Evolutionary conservation across 2,113 vertebrate species (phyloP).

Genomic region (Hydrolagus affinis): DNA sequence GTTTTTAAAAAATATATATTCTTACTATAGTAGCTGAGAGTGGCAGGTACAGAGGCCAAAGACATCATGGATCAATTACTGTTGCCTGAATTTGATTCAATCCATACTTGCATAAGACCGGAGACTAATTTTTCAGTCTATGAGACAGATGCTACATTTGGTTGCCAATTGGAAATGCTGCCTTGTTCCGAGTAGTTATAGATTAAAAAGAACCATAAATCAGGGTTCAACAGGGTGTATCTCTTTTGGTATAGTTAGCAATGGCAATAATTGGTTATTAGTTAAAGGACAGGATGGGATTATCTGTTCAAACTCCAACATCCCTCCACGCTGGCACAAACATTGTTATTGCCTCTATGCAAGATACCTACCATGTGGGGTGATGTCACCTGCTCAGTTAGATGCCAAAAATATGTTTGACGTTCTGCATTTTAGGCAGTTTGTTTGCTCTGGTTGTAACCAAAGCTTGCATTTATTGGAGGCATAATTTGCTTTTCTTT

Average conservation of each 20-base stretch:
- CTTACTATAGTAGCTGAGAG: background rate
- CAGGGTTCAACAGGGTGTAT: background rate
- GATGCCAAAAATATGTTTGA: background rate
- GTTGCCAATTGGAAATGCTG: background rate
- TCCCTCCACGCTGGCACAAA: background rate
- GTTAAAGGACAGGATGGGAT: background rate
- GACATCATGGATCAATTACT: background rate
- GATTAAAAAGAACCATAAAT: background rate
- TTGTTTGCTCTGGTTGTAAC: background rate
- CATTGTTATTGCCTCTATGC: no score
- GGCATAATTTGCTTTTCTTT: background rate
- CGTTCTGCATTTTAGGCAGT: background rate
- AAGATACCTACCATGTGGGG: background rate
- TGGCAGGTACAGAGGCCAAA: background rate
- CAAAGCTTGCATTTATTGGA: background rate
- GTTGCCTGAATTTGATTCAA: background rate
- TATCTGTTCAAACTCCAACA: no score
- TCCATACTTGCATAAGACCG: background rate
- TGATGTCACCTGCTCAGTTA: background rate
- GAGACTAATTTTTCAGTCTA: background rate
- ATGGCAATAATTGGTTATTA: background rate
- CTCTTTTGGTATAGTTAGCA: background rate
- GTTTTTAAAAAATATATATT: background rate
- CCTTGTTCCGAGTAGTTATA: background rate
- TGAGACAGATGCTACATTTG: background rate